A percentile compares a stretch with the other conserved stretches of the same genome.
These are phyloP conservation scores for Macrostomum cliftonense DNA, from an alignment of 2,888 invertebrate genomes.

Conservation along the genomic window DNA sequence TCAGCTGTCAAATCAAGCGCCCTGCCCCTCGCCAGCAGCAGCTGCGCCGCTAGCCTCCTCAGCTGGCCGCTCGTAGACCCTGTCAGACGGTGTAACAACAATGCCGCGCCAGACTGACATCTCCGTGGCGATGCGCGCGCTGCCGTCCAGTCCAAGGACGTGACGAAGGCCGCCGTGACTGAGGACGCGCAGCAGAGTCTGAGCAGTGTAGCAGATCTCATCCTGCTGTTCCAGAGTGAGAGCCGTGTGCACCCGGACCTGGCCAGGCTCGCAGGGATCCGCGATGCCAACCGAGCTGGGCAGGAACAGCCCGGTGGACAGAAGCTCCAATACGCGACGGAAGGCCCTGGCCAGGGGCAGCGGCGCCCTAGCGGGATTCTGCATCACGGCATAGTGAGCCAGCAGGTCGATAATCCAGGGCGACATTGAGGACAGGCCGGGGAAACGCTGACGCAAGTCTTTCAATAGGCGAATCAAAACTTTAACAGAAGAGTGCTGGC, in stretches of 20 bases:
- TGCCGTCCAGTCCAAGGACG: slow-evolving; percentile 51
- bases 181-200: slow-evolving; percentile 70
- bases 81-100: slow-evolving; percentile 78
- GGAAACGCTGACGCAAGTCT: slow-evolving; percentile 69
- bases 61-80: slow-evolving; percentile 62
- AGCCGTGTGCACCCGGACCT: slow-evolving; percentile 68
- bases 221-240: slow-evolving; percentile 72
- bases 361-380: slow-evolving; percentile 76
- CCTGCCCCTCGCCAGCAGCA: no score
- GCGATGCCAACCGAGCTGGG: slow-evolving; percentile 63
- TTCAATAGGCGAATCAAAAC: slow-evolving; percentile 76
- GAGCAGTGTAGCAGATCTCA: slow-evolving; percentile 74
- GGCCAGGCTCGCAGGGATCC: slow-evolving; percentile 72
- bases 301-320: slow-evolving; percentile 79
- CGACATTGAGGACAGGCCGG: slow-evolving; percentile 69
- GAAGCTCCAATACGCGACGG: slow-evolving; percentile 65
- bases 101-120: slow-evolving; percentile 93
- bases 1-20: no score
- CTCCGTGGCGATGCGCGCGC: slow-evolving; percentile 51
- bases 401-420: slow-evolving; percentile 91
- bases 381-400: slow-evolving; percentile 86
- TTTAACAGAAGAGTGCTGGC: slow-evolving; percentile 55
- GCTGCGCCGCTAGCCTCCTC: slow-evolving; percentile 41
- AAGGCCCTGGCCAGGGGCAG: slow-evolving; percentile 77
- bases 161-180: slow-evolving; percentile 75